phyloP scores from a whole-genome alignment of 2,888 invertebrate species.

The Melanostoma mellinum region DNA sequence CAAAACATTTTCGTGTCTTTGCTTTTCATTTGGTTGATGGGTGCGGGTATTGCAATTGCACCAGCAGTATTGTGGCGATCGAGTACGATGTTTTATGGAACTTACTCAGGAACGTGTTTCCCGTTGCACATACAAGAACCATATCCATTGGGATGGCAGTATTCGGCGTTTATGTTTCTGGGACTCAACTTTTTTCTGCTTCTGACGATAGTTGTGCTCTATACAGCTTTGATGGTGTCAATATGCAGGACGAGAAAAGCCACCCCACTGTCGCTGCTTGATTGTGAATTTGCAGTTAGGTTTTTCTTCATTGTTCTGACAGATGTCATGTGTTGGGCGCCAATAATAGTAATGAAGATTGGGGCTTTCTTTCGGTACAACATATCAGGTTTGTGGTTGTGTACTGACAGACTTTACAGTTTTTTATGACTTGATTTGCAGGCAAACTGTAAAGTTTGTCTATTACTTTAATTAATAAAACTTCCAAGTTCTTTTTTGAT shows the following conservation, averaged over 20 bases:
- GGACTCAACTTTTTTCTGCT: slow-evolving; percentile 85
- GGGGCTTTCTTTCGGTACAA: slow-evolving; percentile 84
- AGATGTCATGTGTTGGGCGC: slow-evolving; percentile 88
- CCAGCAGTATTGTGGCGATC: slow-evolving; percentile 85
- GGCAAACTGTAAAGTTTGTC: neutral
- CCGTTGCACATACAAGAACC: slow-evolving; percentile 88
- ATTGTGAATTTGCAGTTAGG: slow-evolving; percentile 85
- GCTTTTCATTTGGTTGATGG: slow-evolving; percentile 85
- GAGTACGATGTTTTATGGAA: slow-evolving; percentile 86
- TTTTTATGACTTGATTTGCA: neutral
- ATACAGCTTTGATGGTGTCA: slow-evolving; percentile 85
- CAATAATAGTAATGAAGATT: slow-evolving; percentile 86
- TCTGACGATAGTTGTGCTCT: slow-evolving; percentile 84
- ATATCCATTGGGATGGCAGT: slow-evolving; percentile 87
- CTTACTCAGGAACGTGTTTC: slow-evolving; percentile 86
- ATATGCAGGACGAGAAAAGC: slow-evolving; percentile 85
- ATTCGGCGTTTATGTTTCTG: slow-evolving; percentile 87
- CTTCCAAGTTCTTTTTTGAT: neutral
- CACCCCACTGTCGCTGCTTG: slow-evolving; percentile 84
- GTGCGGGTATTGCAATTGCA: slow-evolving; percentile 85
- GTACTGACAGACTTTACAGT: neutral
- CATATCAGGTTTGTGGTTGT: slow-evolving; percentile 83
- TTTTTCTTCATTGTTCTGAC: slow-evolving; percentile 88
- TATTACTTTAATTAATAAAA: neutral
- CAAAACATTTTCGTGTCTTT: slow-evolving; percentile 83